Evolutionary conservation across 2,113 vertebrate genomes (phyloP).

Genomic region (Thamnaconus septentrionalis): DNA sequence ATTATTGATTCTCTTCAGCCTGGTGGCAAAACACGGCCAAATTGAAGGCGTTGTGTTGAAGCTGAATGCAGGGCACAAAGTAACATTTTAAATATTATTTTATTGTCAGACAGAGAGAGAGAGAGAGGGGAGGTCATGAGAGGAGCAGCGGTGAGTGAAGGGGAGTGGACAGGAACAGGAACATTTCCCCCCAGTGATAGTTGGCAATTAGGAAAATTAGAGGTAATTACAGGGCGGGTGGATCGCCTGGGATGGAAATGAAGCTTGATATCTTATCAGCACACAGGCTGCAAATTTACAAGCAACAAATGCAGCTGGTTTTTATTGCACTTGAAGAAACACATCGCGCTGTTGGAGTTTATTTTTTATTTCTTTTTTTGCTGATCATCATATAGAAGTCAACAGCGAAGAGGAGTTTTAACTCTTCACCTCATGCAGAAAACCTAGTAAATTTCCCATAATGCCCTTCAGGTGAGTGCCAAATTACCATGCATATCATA

Average conservation of each 20-base stretch:
- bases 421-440: not conserved
- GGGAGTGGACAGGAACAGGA: slow-evolving; percentile 41
- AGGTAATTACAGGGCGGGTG: slow-evolving; percentile 69
- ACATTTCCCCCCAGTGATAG: slow-evolving; percentile 55
- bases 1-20: too few species aligned
- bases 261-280: slow-evolving; percentile 58
- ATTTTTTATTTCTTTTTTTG: not conserved
- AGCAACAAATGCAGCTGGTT: not conserved
- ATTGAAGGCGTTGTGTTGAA: too few species aligned
- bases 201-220: slow-evolving; percentile 62
- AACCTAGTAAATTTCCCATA: not conserved
- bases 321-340: not conserved
- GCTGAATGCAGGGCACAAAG: too few species aligned
- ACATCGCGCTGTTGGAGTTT: not conserved
- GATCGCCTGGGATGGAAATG: slow-evolving; percentile 25
- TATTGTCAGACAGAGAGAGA: not conserved
- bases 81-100: too few species aligned
- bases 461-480: slow-evolving; percentile 60
- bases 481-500: too few species aligned
- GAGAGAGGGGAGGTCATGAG: not conserved
- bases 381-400: not conserved
- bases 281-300: not conserved
- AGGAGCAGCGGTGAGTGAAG: not conserved
- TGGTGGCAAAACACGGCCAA: too few species aligned
- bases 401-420: not conserved